Percentiles rank a stretch among this genome's conserved stretches.
Evolutionary conservation across 2,113 vertebrate species (phyloP).

Genomic region (Myotis lucifugus): DNA sequence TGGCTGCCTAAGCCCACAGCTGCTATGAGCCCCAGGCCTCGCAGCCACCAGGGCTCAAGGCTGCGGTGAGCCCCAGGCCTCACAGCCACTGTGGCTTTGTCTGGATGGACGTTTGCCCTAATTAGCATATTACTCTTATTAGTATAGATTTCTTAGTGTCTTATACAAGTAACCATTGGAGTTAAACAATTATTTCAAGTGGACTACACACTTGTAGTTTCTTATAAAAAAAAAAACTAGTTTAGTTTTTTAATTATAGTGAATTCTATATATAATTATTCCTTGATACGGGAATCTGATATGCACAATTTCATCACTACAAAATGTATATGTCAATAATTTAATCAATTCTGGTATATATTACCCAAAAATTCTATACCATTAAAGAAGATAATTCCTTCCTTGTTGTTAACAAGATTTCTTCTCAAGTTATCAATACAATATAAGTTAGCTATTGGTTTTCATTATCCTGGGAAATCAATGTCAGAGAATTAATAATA

Average conservation of each 20-base stretch:
- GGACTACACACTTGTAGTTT: neutral
- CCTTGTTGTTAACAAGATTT: neutral
- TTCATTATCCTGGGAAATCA: constrained; percentile 1
- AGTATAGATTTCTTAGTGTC: neutral
- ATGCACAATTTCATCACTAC: neutral
- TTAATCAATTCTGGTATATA: constrained; percentile 7
- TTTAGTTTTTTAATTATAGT: neutral
- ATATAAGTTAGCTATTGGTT: neutral
- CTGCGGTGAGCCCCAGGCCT: no score
- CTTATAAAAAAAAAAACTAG: constrained; percentile 44
- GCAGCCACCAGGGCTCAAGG: no score
- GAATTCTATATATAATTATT: constrained; percentile 9
- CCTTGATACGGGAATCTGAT: neutral
- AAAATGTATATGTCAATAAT: neutral
- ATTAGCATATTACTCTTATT: no score
- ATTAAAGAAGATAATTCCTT: neutral
- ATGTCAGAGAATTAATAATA: constrained; percentile 16
- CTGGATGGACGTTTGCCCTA: no score
- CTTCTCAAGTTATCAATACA: neutral
- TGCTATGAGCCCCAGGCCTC: no score
- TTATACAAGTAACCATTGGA: neutral
- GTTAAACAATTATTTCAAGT: constrained; percentile 1
- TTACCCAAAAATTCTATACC: neutral
- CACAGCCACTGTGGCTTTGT: no score
- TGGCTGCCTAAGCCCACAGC: no score